phyloP scores from a whole-genome alignment of 2,888 invertebrate species.

The Nipponacmea schrenckii region DNA sequence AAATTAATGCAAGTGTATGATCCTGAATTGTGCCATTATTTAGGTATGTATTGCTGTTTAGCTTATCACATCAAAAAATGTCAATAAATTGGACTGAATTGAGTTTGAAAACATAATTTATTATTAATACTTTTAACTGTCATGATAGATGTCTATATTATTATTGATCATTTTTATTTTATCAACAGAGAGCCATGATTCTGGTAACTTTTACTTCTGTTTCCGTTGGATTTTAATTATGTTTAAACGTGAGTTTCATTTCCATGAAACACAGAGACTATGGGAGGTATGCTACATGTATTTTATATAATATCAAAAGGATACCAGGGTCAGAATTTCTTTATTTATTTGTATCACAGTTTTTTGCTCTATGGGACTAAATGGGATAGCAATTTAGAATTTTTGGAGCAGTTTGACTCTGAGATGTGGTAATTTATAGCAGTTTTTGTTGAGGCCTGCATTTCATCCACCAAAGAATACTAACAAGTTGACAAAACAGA shows the following conservation, averaged over 20 bases:
- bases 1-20: conserved; percentile 84
- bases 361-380: too few species aligned
- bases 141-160: too few species aligned
- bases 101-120: too few species aligned
- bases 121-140: too few species aligned
- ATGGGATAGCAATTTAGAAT: too few species aligned
- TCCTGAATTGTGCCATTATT: conserved; percentile 85
- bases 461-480: too few species aligned
- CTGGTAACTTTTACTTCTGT: conserved; percentile 97
- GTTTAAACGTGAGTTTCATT: conserved; percentile 93
- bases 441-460: too few species aligned
- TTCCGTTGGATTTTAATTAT: conserved; percentile 97
- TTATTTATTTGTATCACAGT: too few species aligned
- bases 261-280: conserved; percentile 84
- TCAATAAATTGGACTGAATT: too few species aligned
- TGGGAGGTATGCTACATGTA: conserved; percentile 82
- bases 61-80: neutral
- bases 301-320: conserved; percentile 8
- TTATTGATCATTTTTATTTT: neutral
- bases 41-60: conserved; percentile 69
- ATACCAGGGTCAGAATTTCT: neutral
- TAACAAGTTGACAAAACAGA: too few species aligned
- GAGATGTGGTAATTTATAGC: too few species aligned
- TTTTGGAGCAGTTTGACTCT: too few species aligned
- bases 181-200: conserved; percentile 77